Evolutionary conservation across 2,888 invertebrate genomes (phyloP), one percentile per base, ranked within the genome.

Genomic region (Sipha maydis): DNA sequence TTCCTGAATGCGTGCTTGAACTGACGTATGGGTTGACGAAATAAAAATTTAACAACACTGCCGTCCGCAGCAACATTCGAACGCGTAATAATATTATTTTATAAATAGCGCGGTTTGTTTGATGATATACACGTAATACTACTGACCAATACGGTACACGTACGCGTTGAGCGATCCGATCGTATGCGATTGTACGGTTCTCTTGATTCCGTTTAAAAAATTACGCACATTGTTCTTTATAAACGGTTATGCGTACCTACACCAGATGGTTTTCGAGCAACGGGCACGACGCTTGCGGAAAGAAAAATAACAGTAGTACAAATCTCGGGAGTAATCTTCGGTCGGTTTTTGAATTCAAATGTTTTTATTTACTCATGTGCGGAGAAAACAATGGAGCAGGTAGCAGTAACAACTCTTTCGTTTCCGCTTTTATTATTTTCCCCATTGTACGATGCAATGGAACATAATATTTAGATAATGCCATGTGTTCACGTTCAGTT

Each of bases 341-440:
- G 28, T 21, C 28, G 21, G 75, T 56, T 38, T 75, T 38, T 75
- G 25, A 61, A 61, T 84, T 75, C 38, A 11, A 75, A 28, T 61
- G 67, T 67, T 41, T 48, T 9, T 73, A 85, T 69, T 85, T 77
- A 77, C 77, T 77, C 67, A 9, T 54, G 77, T 77, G 85, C 28
- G n/a, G 77, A 85, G 77, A 85, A 85, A 17, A 85, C 85, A 85
- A 85, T 85, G 77, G 25, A 38, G 48, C 2, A 21, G 3, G 28
- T 31, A 73, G 56, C 34, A 21, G 48, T 25, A 54, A 17, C 48
- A 54, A 17, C 48, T 67, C 85, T 77, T 67, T 38, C 48, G 67
- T 77, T 77, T 85, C 67, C 67, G 28, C n/a, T 56, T n/a, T 75
- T 61, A 61, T 84, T 75, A 41, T 61, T 84, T 28, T 71, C 38